Evolutionary conservation across 2,888 invertebrate species (phyloP), one percentile per base, ranked within the genome.

Genomic region (Eupithecia dodoneata): DNA sequence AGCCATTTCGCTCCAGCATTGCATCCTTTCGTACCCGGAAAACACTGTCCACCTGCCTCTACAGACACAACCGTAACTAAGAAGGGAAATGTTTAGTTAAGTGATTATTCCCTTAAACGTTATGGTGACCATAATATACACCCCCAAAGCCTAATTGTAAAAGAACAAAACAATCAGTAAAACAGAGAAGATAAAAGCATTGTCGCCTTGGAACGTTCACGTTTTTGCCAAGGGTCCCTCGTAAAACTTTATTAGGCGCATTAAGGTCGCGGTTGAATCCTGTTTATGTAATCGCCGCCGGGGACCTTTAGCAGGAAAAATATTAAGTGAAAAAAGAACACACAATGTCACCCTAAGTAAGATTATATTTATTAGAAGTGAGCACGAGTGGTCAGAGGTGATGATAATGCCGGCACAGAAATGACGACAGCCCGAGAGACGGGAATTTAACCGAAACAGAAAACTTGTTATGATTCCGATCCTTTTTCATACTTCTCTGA

Each of bases 211-310:
- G 87, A 94, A 91, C 90, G 93, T 92, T 91, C 92, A 92, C 92
- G 94, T 93, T 94, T 92, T 92, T 90, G 91, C 92, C 92, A 91
- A 94, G 94, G 94, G 93, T 92, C 92, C 89, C 87, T 94, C 94
- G 92, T 94, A 94, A 94, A 94, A 94, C 94, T 94, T 94, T 94
- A 94, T 94, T 94, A 94, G 93, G 88, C 92, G 91, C 93, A 94
- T 94, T 94, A 94, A 93, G 94, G 94, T 94, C 94, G 93, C 92
- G 93, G 94, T 94, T 94, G 94, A 93, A 94, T 94, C 94, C 94
- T 94, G 94, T 94, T 94, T 94, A 94, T 94, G 94, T 95, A 95
- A 95, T 94, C 94, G 93, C 92, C 93, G 91, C 89, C 88, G 88
- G 94, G 91, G 92, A 94, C 93, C 94, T 94, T 93, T 93, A 92